A percentile compares a stretch with the other conserved stretches of the same genome.
Conservation (phyloP, 2,797 vertebrate species). For the Masticophis lateralis region DNA sequence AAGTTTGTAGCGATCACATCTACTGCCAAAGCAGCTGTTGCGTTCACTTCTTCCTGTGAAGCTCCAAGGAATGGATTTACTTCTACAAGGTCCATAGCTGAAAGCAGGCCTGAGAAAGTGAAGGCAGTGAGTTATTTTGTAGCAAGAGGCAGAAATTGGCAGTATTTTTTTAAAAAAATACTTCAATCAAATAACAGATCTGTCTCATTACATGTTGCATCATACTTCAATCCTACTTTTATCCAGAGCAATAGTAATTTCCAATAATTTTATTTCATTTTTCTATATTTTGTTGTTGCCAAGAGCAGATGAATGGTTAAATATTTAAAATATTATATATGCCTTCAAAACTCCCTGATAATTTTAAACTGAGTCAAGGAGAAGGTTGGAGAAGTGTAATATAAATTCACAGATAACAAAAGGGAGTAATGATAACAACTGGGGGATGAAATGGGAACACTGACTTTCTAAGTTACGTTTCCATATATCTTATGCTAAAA, state of each 20-base stretch:
- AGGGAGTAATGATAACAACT: neutral
- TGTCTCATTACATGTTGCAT: neutral
- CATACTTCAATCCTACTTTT: neutral
- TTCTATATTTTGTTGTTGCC: neutral
- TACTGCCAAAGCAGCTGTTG: conserved; percentile 85
- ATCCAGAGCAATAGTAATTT: neutral
- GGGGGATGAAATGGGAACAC: neutral
- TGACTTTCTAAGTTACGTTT: neutral
- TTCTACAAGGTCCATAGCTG: conserved; percentile 92
- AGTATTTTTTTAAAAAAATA: neutral
- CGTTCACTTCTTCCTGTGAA: conserved; percentile 81
- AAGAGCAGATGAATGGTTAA: neutral
- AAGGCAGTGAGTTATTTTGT: neutral
- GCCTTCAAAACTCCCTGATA: neutral
- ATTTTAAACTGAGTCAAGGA: neutral
- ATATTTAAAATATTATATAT: neutral
- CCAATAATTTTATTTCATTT: neutral
- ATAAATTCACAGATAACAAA: neutral
- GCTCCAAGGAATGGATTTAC: conserved; percentile 88
- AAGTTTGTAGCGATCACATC: conserved; percentile 90
- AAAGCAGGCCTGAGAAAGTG: conserved; percentile 83
- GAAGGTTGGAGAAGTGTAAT: neutral
- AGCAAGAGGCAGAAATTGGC: conserved; percentile 18
- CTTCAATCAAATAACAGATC: neutral
- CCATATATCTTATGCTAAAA: neutral